These are phyloP conservation scores for Nemotelus pantherinus DNA, from an alignment of 2,888 invertebrate species.

Conservation along the genomic window DNA sequence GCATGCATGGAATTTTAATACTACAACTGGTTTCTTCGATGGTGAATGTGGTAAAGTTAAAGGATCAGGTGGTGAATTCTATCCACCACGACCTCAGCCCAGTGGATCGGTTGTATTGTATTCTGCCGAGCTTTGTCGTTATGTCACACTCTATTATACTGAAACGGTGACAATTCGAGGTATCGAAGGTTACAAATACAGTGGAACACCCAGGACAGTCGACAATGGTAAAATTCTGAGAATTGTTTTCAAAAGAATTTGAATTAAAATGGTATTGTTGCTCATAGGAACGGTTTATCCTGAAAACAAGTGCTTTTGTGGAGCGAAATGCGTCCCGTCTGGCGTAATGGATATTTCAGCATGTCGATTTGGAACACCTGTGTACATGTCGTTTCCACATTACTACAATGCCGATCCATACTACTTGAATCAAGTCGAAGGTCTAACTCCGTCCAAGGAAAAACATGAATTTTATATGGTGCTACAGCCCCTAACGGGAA, in stretches of 20 bases:
- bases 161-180: constrained; percentile 69
- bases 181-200: constrained; percentile 74
- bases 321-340: constrained; percentile 76
- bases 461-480: constrained; percentile 80
- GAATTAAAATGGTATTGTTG: not conserved
- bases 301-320: constrained; percentile 77
- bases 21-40: constrained; percentile 67
- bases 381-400: constrained; percentile 86
- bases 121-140: constrained; percentile 80
- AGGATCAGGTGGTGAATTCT: constrained; percentile 85
- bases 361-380: constrained; percentile 83
- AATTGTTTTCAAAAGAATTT: not conserved
- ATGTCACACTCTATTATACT: constrained; percentile 71
- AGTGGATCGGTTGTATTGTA: constrained; percentile 72
- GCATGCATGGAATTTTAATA: constrained; percentile 76
- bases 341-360: constrained; percentile 82
- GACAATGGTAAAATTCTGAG: constrained; percentile 70
- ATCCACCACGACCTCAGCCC: constrained; percentile 73
- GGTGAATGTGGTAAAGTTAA: constrained; percentile 70
- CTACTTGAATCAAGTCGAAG: constrained; percentile 72
- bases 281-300: constrained; percentile 69
- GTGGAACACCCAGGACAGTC: constrained; percentile 72
- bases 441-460: constrained; percentile 74
- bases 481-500: constrained; percentile 79
- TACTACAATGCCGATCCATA: constrained; percentile 80